Conservation (phyloP, 1,140 invertebrate species). For the Drosophila dunni region DNA sequence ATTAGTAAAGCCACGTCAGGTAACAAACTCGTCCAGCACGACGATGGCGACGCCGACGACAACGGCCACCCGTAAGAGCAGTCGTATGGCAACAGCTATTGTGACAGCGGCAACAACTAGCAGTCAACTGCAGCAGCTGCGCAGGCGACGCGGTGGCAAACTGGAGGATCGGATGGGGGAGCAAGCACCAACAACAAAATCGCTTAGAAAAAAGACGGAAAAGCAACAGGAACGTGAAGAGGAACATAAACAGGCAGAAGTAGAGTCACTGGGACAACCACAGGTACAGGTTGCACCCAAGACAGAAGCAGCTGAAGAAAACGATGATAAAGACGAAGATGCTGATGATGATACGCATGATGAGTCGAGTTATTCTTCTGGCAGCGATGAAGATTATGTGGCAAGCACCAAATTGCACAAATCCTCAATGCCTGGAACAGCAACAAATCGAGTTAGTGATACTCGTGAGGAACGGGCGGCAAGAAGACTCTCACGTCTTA, state of each 20-base stretch:
- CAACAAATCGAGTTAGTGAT: slow-evolving; percentile 21
- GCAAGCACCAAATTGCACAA: slow-evolving; percentile 35
- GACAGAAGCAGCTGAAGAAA: slow-evolving; percentile 20
- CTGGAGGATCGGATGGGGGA: slow-evolving; percentile 84
- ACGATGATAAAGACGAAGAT: slow-evolving; percentile 20
- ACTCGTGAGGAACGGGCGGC: slow-evolving; percentile 62
- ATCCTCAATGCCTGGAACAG: neutral
- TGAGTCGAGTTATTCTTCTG: slow-evolving; percentile 50
- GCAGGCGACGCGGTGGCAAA: slow-evolving; percentile 48
- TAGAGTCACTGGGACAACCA: no score
- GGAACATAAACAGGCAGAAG: neutral
- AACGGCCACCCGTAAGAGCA: neutral
- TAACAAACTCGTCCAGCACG: slow-evolving; percentile 56
- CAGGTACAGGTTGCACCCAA: no score
- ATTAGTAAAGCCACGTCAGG: slow-evolving; percentile 39
- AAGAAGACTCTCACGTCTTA: slow-evolving; percentile 53
- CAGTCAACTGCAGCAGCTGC: slow-evolving; percentile 65
- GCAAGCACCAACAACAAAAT: slow-evolving; percentile 33
- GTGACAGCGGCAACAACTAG: slow-evolving; percentile 76
- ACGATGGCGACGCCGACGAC: slow-evolving; percentile 37
- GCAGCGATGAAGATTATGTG: slow-evolving; percentile 69
- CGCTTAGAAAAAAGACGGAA: slow-evolving; percentile 79
- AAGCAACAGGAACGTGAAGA: slow-evolving; percentile 11
- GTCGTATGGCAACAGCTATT: slow-evolving; percentile 1
- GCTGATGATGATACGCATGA: slow-evolving; percentile 44